A percentile compares a stretch with the other conserved stretches of the same genome.
These are phyloP conservation scores for Macrosoma leucophasiata DNA, from an alignment of 2,888 invertebrate genomes.

Conservation along the genomic window DNA sequence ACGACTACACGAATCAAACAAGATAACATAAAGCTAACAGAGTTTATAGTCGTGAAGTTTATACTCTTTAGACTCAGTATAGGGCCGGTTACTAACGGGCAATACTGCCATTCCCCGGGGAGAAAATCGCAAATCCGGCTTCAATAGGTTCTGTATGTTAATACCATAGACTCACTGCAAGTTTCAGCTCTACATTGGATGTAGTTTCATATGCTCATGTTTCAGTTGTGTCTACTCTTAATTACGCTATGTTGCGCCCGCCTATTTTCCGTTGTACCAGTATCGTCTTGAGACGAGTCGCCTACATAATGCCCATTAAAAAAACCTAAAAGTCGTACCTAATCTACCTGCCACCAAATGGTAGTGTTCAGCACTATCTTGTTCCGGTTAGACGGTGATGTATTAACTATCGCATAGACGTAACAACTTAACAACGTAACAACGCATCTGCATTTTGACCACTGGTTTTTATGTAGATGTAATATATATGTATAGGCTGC, in stretches of 20 bases:
- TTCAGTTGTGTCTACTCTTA: constrained; percentile 5
- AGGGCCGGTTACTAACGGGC: constrained; percentile 15
- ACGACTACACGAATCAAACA: constrained; percentile 9
- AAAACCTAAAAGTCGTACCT: not conserved
- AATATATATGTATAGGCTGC: too few relatives aligned
- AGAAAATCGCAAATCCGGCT: constrained; percentile 15
- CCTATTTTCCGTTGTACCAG: not conserved
- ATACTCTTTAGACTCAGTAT: constrained; percentile 14
- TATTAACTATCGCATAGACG: too few relatives aligned
- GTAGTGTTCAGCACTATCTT: too few relatives aligned
- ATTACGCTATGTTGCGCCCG: constrained; percentile 1
- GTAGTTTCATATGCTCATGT: too few relatives aligned
- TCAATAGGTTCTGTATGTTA: constrained; percentile 10
- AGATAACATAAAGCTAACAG: constrained; percentile 11
- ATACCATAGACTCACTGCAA: constrained; percentile 8
- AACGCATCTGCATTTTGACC: too few relatives aligned
- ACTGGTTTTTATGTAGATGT: too few relatives aligned
- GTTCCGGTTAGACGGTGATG: too few relatives aligned
- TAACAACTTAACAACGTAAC: too few relatives aligned
- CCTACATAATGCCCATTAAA: constrained; percentile 6
- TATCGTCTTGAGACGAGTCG: constrained; percentile 1
- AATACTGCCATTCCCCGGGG: constrained; percentile 10
- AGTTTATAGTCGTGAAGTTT: constrained; percentile 14
- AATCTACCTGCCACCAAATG: too few relatives aligned
- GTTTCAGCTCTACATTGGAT: too few relatives aligned